Conservation (phyloP, 2,888 invertebrate genomes). For the Cantharis lateralis region DNA sequence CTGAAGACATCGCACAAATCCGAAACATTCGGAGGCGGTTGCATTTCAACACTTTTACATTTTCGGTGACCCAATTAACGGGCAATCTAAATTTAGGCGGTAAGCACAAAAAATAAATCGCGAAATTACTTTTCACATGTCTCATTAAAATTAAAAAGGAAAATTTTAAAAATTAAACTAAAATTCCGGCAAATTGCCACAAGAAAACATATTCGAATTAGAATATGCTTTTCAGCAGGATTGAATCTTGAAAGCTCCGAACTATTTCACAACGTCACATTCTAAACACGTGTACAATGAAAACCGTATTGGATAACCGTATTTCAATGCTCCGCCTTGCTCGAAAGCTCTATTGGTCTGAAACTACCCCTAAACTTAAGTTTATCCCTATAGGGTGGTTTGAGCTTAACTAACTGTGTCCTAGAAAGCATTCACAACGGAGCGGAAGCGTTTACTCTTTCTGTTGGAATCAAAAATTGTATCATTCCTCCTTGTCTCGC, state of each 20-base stretch:
- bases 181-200: slow-evolving; percentile 33
- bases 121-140: not conserved
- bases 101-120: not conserved
- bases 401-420: slow-evolving; percentile 40
- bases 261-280: slow-evolving; percentile 27
- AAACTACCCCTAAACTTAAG: slow-evolving; percentile 54
- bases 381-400: slow-evolving; percentile 57
- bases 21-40: not conserved
- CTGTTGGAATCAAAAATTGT: slow-evolving; percentile 6
- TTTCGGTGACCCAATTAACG: not conserved
- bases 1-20: not conserved
- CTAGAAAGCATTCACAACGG: slow-evolving; percentile 33
- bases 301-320: slow-evolving; percentile 59
- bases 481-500: slow-evolving; percentile 37
- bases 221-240: slow-evolving; percentile 37
- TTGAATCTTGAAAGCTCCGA: slow-evolving; percentile 23
- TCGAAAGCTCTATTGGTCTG: slow-evolving; percentile 55
- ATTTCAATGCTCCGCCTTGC: slow-evolving; percentile 54
- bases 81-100: not conserved
- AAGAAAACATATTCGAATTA: slow-evolving; percentile 39
- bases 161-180: slow-evolving; percentile 20
- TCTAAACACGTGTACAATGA: slow-evolving; percentile 48
- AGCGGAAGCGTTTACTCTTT: slow-evolving; percentile 11
- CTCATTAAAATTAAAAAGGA: slow-evolving; percentile 7
- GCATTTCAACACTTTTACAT: not conserved